Evolutionary conservation across 2,113 vertebrate species (phyloP).

Genomic region (Apeltes quadracus): DNA sequence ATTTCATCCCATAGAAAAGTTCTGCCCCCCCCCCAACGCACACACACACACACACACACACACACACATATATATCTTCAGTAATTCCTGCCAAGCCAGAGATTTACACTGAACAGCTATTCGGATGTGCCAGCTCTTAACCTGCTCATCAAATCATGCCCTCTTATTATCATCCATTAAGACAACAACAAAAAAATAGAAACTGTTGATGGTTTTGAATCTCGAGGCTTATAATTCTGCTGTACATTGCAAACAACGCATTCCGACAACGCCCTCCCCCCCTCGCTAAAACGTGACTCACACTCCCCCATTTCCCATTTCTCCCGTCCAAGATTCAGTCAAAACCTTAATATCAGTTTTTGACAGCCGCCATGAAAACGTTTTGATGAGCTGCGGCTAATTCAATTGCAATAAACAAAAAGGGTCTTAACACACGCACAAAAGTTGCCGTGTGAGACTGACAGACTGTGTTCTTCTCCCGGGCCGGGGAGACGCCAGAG

Average conservation of each 20-base stretch:
- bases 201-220: constrained; percentile 36
- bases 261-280: constrained; percentile 47
- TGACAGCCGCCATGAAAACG: constrained; percentile 64
- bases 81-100: constrained; percentile 78
- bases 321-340: constrained; percentile 69
- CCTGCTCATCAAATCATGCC: constrained; percentile 46
- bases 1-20: constrained; percentile 71
- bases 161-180: constrained; percentile 19
- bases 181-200: constrained; percentile 9
- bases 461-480: constrained; percentile 61
- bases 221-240: constrained; percentile 22
- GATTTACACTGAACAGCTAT: constrained; percentile 73
- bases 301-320: constrained; percentile 44
- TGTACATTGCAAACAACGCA: constrained; percentile 34
- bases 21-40: constrained; percentile 41
- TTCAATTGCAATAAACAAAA: constrained; percentile 67
- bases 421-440: constrained; percentile 45
- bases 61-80: constrained; percentile 51
- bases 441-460: constrained; percentile 57
- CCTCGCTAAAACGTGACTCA: constrained; percentile 58
- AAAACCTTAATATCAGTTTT: constrained; percentile 50
- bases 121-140: constrained; percentile 64
- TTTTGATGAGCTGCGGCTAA: constrained; percentile 63
- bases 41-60: not conserved
- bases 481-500: constrained; percentile 61